Conservation (phyloP, 2,113 vertebrate species). For the Crocuta crocuta region DNA sequence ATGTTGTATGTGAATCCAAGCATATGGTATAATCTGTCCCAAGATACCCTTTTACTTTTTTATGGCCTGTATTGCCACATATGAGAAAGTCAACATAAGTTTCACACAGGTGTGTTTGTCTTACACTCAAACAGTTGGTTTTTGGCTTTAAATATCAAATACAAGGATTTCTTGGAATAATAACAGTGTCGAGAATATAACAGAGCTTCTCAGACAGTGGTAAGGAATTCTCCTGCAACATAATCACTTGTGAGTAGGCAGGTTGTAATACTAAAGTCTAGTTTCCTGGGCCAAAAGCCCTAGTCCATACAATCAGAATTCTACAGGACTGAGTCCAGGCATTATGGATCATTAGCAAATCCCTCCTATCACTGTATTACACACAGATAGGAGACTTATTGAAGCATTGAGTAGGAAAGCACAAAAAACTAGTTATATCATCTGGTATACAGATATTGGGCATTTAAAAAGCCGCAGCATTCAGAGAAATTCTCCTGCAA, state of each 20-base stretch:
- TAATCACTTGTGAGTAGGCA: neutral
- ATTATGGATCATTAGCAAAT: neutral
- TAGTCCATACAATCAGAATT: neutral
- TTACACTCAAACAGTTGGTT: conserved; percentile 57
- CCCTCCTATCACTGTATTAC: neutral
- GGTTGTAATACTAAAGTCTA: neutral
- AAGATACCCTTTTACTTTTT: conserved; percentile 36
- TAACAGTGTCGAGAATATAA: neutral
- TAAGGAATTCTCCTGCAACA: neutral
- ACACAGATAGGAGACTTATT: neutral
- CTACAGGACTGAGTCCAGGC: rapidly evolving
- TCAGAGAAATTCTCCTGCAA: neutral
- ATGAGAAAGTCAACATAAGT: neutral
- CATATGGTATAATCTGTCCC: conserved; percentile 38
- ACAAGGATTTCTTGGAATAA: conserved; percentile 4
- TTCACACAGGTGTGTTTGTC: conserved; percentile 57
- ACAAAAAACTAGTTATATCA: neutral
- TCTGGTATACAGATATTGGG: neutral
- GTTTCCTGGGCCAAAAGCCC: neutral
- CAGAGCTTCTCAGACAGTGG: neutral
- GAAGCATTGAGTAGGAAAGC: neutral
- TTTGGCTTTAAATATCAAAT: conserved; percentile 61
- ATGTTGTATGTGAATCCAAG: conserved; percentile 11
- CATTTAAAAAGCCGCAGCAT: neutral
- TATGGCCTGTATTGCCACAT: conserved; percentile 41